Conservation (phyloP, 2,888 invertebrate genomes). For the Geotrupes spiniger region DNA sequence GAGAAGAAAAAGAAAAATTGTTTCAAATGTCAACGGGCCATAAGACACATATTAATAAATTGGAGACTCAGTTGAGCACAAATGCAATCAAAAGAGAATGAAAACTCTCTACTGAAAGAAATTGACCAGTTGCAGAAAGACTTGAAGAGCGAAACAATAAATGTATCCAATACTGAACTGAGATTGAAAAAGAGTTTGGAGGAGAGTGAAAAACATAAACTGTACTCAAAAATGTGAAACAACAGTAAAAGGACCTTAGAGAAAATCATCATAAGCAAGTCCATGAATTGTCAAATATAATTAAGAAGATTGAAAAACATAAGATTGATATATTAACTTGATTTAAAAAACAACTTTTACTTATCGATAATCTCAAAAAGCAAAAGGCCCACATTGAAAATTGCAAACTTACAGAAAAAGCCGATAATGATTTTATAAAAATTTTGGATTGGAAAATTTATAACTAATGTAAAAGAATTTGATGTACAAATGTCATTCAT, state of each 20-base stretch:
- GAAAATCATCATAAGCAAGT: conserved; percentile 51
- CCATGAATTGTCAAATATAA: conserved; percentile 49
- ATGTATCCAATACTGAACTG: conserved; percentile 50
- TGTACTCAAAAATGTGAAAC: conserved; percentile 38
- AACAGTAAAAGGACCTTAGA: conserved; percentile 52
- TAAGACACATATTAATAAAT: conserved; percentile 40
- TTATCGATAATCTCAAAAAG: conserved; percentile 61
- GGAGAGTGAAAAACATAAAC: conserved; percentile 50
- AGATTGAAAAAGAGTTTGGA: conserved; percentile 53
- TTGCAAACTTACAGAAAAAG: conserved; percentile 53
- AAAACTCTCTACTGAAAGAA: conserved; percentile 48
- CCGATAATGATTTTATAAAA: conserved; percentile 59
- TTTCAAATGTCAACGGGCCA: conserved; percentile 38
- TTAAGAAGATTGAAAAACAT: conserved; percentile 57
- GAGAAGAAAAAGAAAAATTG: conserved; percentile 48
- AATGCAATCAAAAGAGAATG: conserved; percentile 43
- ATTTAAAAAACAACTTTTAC: conserved; percentile 60
- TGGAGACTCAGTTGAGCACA: conserved; percentile 43
- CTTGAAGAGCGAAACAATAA: conserved; percentile 48
- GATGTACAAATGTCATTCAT: too few relatives aligned
- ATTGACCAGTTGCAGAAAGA: conserved; percentile 52
- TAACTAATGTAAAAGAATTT: background rate
- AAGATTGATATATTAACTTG: conserved; percentile 57
- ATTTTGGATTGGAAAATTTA: conserved; percentile 55
- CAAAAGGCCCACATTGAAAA: conserved; percentile 59